phyloP scores from a whole-genome alignment of 2,113 vertebrate species.

The Colistium nudipinnis region DNA sequence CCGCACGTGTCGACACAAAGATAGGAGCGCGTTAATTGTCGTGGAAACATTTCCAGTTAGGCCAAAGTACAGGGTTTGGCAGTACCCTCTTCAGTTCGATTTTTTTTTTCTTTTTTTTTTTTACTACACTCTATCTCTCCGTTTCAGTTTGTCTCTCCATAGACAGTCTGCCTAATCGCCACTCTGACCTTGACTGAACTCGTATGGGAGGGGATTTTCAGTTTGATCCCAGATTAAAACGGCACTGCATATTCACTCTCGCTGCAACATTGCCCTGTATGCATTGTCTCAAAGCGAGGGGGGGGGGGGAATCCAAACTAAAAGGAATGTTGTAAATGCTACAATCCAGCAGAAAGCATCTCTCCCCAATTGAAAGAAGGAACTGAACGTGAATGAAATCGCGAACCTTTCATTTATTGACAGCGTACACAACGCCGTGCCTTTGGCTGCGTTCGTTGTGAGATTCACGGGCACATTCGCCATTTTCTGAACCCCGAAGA shows the following conservation, averaged over 20 bases:
- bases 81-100: background rate
- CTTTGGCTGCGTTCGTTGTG: background rate
- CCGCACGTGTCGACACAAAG: constrained; percentile 34
- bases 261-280: constrained; percentile 63
- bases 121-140: constrained; percentile 23
- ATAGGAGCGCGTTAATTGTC: background rate
- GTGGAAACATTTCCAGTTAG: background rate
- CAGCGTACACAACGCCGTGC: background rate
- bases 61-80: background rate
- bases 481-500: constrained; percentile 26
- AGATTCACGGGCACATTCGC: background rate
- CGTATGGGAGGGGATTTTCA: constrained; percentile 78
- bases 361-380: too few species aligned
- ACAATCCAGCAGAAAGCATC: constrained; percentile 9
- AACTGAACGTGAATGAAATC: too few species aligned
- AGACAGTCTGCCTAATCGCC: constrained; percentile 79
- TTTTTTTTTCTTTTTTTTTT: constrained; percentile 5
- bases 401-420: constrained; percentile 29
- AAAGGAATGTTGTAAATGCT: constrained; percentile 29
- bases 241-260: constrained; percentile 72
- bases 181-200: constrained; percentile 83
- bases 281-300: constrained; percentile 50
- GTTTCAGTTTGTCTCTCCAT: constrained; percentile 60
- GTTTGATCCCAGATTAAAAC: constrained; percentile 86
- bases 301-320: constrained; percentile 14